Conservation (phyloP, 2,888 invertebrate species). For the Hypselothyrea guttata region DNA sequence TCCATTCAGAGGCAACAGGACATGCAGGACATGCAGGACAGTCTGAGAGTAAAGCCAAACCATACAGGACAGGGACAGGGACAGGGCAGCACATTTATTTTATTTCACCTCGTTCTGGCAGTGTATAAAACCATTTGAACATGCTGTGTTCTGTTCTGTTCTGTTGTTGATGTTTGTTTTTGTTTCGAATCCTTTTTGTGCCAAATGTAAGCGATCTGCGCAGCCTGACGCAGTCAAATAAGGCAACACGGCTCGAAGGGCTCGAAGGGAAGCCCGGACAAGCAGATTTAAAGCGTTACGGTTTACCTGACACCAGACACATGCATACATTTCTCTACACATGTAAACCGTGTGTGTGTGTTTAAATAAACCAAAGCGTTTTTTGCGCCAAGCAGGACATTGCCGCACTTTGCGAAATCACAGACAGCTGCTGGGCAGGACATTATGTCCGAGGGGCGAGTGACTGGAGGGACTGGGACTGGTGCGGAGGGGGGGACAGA, state of each 20-base stretch:
- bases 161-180: conserved; percentile 32
- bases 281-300: conserved; percentile 74
- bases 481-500: conserved; percentile 1
- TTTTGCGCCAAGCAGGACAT: conserved; percentile 59
- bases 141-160: conserved; percentile 55
- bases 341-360: conserved; percentile 31
- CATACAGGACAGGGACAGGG: too few species aligned
- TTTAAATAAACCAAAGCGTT: conserved; percentile 72
- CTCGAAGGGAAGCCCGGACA: conserved; percentile 44
- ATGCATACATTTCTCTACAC: conserved; percentile 5
- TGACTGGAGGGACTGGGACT: background rate
- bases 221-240: conserved; percentile 58
- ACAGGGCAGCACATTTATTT: conserved; percentile 62
- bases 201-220: conserved; percentile 74
- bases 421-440: conserved; percentile 43
- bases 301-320: conserved; percentile 54
- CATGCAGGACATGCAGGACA: conserved; percentile 13
- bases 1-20: conserved; percentile 38
- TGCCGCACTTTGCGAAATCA: conserved; percentile 66
- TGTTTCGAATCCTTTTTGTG: conserved; percentile 64
- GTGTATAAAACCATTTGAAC: conserved; percentile 74
- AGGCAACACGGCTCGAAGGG: conserved; percentile 26
- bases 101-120: conserved; percentile 67
- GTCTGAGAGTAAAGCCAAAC: conserved; percentile 10
- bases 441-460: conserved; percentile 3